phyloP scores from a whole-genome alignment of 2,888 invertebrate species.

The Deilephila porcellus region DNA sequence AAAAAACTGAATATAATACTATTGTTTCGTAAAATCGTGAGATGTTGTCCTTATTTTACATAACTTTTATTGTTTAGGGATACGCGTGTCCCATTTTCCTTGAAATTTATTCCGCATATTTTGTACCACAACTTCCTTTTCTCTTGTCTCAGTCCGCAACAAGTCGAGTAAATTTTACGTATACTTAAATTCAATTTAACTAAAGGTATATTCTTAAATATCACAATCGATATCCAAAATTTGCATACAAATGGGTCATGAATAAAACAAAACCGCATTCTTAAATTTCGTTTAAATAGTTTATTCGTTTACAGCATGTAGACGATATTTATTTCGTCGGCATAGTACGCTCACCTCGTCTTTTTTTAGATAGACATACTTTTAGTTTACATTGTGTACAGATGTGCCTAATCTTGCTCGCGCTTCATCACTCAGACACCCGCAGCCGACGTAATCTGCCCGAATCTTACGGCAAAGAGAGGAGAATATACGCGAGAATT shows the following conservation, averaged over 20 bases:
- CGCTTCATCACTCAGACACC: slow-evolving; percentile 23
- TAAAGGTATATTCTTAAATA: not conserved
- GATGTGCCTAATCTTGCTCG: slow-evolving; percentile 23
- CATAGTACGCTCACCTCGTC: not conserved
- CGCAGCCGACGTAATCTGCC: slow-evolving; percentile 8
- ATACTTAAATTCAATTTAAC: not conserved
- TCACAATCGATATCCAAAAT: too few relatives aligned
- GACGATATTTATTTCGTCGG: slow-evolving; percentile 5
- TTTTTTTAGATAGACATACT: slow-evolving; percentile 19
- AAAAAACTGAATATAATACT: too few relatives aligned
- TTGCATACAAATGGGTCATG: not conserved
- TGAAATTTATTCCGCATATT: not conserved
- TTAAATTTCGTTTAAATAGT: not conserved
- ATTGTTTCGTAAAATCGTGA: too few relatives aligned
- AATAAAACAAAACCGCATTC: not conserved
- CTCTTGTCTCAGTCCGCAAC: not conserved
- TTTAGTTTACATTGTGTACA: slow-evolving; percentile 14
- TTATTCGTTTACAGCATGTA: not conserved
- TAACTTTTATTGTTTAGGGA: not conserved
- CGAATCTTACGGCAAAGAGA: slow-evolving; percentile 12
- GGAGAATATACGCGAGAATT: not conserved
- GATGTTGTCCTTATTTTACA: too few relatives aligned
- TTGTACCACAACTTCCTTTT: not conserved
- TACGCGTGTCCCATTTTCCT: not conserved
- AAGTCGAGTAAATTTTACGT: not conserved